phyloP scores from a whole-genome alignment of 1,140 invertebrate genomes.

The Gryllus bimaculatus region DNA sequence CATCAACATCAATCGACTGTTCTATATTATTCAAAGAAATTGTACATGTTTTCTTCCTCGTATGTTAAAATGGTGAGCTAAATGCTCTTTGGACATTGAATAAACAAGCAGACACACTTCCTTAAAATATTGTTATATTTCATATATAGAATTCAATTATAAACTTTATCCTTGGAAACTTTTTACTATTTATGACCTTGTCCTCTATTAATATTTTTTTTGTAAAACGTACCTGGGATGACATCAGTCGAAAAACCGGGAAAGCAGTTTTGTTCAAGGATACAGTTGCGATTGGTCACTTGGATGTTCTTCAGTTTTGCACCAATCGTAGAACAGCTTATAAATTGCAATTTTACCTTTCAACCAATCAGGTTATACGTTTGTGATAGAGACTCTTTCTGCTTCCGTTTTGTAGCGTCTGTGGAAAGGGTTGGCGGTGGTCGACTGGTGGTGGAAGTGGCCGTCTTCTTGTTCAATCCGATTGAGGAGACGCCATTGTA shows the following conservation, averaged over 20 bases:
- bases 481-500: constrained; percentile 19
- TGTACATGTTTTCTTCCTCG: no score
- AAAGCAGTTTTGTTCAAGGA: no score
- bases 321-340: not conserved
- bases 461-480: not conserved
- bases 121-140: no score
- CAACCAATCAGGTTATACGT: constrained; percentile 1
- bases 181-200: no score
- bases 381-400: not conserved
- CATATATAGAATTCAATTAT: no score
- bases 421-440: not conserved
- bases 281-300: not conserved
- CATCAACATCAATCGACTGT: constrained; percentile 15
- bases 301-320: not conserved
- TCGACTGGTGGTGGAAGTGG: not conserved
- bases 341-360: not conserved
- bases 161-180: no score
- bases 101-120: no score
- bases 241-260: no score
- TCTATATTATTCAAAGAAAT: not conserved
- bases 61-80: no score
- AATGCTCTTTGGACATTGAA: no score
- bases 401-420: not conserved
- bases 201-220: no score
- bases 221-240: no score